phyloP scores from a whole-genome alignment of 2,113 vertebrate genomes.

The Elanus axillaris region DNA sequence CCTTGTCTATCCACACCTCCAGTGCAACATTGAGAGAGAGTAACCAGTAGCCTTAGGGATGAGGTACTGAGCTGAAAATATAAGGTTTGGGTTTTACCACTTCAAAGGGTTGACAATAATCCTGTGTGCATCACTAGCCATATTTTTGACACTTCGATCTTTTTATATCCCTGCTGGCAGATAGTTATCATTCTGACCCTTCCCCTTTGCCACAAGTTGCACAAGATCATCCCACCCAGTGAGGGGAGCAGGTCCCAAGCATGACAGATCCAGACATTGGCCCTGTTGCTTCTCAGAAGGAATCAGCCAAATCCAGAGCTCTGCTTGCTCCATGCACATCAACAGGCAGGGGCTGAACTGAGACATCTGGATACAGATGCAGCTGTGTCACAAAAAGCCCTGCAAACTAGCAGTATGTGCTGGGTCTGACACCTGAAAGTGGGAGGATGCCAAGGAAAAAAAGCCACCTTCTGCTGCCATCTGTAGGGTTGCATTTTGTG shows the following conservation, averaged over 20 bases:
- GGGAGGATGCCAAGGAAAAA: neutral
- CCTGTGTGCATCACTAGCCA: neutral
- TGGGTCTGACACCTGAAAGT: neutral
- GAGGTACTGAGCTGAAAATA: neutral
- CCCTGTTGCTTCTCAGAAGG: neutral
- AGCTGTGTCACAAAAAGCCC: neutral
- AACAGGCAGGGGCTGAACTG: neutral
- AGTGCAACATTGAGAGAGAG: neutral
- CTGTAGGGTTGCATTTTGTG: neutral
- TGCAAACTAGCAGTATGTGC: neutral
- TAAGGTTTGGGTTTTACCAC: neutral
- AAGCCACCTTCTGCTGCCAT: neutral
- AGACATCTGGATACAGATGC: fast-evolving
- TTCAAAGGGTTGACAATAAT: neutral
- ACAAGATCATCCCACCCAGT: neutral
- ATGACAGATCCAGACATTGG: neutral
- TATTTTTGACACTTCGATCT: neutral
- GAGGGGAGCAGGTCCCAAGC: neutral
- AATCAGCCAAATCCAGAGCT: neutral
- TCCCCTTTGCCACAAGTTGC: neutral
- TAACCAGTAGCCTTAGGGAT: neutral
- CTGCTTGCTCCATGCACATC: neutral
- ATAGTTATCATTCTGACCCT: neutral
- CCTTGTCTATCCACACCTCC: neutral
- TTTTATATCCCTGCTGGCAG: neutral